Base-by-base conservation (phyloP, 2,113 vertebrate species). In the Catharus bicknelli region DNA sequence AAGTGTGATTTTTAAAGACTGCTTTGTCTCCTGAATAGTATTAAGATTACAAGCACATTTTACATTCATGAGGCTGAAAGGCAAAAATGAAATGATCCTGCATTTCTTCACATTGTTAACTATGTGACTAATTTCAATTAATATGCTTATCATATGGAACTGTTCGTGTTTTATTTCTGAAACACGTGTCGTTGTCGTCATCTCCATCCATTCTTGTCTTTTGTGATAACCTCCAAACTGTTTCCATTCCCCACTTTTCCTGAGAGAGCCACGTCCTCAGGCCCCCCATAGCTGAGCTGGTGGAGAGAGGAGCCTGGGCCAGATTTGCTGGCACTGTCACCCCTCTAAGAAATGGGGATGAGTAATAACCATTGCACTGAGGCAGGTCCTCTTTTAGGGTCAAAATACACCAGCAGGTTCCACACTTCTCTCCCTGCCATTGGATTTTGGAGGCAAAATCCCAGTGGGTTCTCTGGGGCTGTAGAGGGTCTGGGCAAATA, bases 11-110 rank as follows among this genome's bases (percentile, higher is more conserved):
- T 97, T 97, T 98, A 97, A 98, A 98, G 97, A 76, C 96, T 78
- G 94, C 88, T 96, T 96, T 97, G 92, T 97, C 96, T 97, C 93
- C 95, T 95, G 96, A 96, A 96, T 86, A 95, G 94, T 97, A 97
- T 98, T 98, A 97, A 97, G 96, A 98, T 98, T 97, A 97, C 96
- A 97, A 96, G 97, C 95, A 92, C 97, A 97, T 97, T 98, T 98
- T 97, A 77, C 97, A 97, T 98, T 98, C 98, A 97, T 97, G 96
- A 98, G 87, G 94, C 94, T 68, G 96, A 96, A 97, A 97, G 94
- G 96, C 90, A 95, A 95, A 95, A 96, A 94, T 70, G 95, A 97
- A 96, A 96, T 90, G 93, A 94, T 97, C 95, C 88, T 88, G 83
- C 95, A 86, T 97, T 97, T 95, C 96, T 96, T 96, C 91, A 95